Evolutionary conservation across 2,888 invertebrate genomes (phyloP), one percentile per base, ranked within the genome.

Genomic region (Standfussiana lucernea): DNA sequence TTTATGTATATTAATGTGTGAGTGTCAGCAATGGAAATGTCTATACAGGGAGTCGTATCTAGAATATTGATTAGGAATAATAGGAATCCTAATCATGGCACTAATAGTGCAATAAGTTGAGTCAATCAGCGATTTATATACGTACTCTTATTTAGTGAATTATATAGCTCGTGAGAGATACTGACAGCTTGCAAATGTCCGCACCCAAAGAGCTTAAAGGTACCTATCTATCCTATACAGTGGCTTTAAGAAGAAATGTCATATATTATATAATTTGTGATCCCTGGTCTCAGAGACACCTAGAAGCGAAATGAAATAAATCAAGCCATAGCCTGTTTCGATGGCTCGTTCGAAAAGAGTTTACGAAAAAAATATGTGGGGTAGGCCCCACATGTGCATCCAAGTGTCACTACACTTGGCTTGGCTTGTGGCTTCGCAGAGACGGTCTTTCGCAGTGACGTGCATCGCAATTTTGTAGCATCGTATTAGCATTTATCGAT

Each of bases 61-160:
- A 77, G 83, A 77, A 80, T 80, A 83, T 83, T 83, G 78, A 80
- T 83, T 70, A 47, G 71, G 53, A 83, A 79, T 68, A 42, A 73
- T 37, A 73, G 15, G 40, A 69, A 66, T 67, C 42, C n/a, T 72
- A 79, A 72, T 79, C 56, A 32, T 24, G 35, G 24, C n/a, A 37
- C 35, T 21, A 32, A 37, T 4, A n/a, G 32, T 32, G 28, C 24
- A 42, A 68, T 28, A 76, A 24, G 7, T n/a, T 35, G 18, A 62
- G 35, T 77, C 50, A 62, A 45, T 42, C 47, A 59, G n/a, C 40
- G 28, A 61, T 66, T 53, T 67, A 65, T 59, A 65, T 74, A 66
- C 62, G 45, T 45, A 56, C 40, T 62, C 28, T n/a, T 53, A 50
- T 62, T 50, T 53, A 66, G 50, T 53, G 61, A 62, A 45, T 53